Conservation (phyloP, 2,113 vertebrate species). For the Plecotus auritus region DNA sequence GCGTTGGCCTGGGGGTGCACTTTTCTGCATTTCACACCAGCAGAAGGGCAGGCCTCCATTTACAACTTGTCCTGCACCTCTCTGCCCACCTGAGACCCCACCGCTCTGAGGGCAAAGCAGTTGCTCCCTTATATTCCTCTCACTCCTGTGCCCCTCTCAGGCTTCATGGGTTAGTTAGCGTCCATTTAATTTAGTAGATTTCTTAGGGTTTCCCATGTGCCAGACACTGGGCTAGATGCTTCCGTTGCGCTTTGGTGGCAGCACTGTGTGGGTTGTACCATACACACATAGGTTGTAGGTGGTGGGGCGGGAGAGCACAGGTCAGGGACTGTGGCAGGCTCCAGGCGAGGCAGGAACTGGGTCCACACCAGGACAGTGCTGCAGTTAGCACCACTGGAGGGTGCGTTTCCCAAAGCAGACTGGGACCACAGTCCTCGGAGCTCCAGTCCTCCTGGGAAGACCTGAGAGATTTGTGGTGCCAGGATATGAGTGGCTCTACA, state of each 20-base stretch:
- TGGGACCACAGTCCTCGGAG: not conserved
- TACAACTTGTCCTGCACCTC: not conserved
- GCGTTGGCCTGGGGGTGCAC: not conserved
- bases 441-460: not conserved
- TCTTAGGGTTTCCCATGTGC: not conserved
- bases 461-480: not conserved
- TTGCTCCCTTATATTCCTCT: not conserved
- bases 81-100: not conserved
- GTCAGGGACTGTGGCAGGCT: not conserved
- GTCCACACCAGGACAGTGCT: not conserved
- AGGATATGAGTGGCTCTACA: not conserved
- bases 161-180: not conserved
- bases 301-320: not conserved
- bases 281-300: no score
- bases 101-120: not conserved
- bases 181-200: not conserved
- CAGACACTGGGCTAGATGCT: not conserved
- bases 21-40: not conserved
- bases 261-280: accelerated
- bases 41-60: not conserved
- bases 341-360: accelerated
- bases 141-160: not conserved
- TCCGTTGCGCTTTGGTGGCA: not conserved
- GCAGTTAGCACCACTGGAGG: not conserved
- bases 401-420: not conserved